Base-by-base conservation (phyloP, 2,797 vertebrate genomes). In the Heteromormyrus szaboi region DNA sequence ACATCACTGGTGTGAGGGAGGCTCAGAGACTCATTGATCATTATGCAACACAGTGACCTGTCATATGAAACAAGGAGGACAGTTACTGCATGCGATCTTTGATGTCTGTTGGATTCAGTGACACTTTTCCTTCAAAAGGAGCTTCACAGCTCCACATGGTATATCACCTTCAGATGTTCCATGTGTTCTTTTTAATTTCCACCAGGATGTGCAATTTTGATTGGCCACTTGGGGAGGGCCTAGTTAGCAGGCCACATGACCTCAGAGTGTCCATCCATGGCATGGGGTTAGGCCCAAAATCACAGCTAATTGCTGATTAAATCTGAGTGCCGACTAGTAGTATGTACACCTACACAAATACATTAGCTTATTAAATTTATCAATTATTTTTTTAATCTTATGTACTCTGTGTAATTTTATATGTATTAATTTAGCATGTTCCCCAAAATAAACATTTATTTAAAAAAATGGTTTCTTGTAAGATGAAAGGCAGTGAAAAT, bases 1-100 rank as follows among this genome's bases (percentile, higher is more conserved):
- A 91, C 81, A 89, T 94, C 50, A 89, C 90, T 4, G 93, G 94
- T 12, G 25, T 92, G 89, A 90, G 93, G 88, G 94, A 94, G 89
- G 94, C 93, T 85, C 87, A 94, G 50, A 89, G 92, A 84, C 90
- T 94, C 86, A 90, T 93, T 51, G 83, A 89, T 50, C 90, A 91
- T 62, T 93, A 94, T 50, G 14, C 87, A 12, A 12, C 83, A 0
- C 87, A 72, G 76, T 41, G 17, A 46, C 6, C 41, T 44, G 72
- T n/a, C 72, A 4, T 17, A 37, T 68, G 6, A 37, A 12, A 37
- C 65, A 37, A 37, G 65, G 12, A 72, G 29, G 65, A 14, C 29
- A 37, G 29, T 37, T 72, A 37, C 65, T 72, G 29, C 29, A 72
- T 37, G 29, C 4, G 0, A 72, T 33, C 65, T 37, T 72, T 72